Evolutionary conservation across 2,113 vertebrate species (phyloP), one percentile per base, ranked within the genome.

Genomic region (Siphamia tubifer): DNA sequence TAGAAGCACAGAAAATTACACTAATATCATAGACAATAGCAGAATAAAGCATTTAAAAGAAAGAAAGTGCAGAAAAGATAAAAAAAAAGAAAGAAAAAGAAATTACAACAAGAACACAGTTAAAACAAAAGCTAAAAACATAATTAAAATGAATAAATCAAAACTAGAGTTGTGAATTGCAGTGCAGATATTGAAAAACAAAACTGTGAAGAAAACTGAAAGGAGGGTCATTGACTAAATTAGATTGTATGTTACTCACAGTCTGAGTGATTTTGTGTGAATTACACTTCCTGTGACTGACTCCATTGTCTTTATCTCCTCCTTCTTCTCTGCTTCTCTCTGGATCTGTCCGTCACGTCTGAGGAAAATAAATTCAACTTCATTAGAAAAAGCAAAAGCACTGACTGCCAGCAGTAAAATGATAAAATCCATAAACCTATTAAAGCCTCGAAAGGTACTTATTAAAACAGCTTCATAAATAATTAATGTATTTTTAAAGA

Each of bases 321-420:
- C 60, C 0, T 57, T 82, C 31, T 74, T 84, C 42, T 72, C 47
- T 11, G 10, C 28, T 47, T 91, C 77, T 76, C 48, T 91, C 12
- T 90, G 85, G 44, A 91, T 83, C 27, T 82, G 32, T 43, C 92
- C 90, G 63, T 93, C 92, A 6, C 48, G 84, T 67, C 92, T 94
- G 12, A 2, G 28, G 27, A 63, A n/a, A 45, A 49, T 48, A 1
- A 34, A 7, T 10, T 17, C 24, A 2, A 58, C 43, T 4, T 12
- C 11, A 57, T 2, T 13, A 17, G 9, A 8, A 38, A 21, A 53
- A 1, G 6, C n/a, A 28, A 38, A 30, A 21, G 51, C 10, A n/a
- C 28, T 12, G 13, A n/a, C 43, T 19, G 34, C 10, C 15, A 12
- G 6, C n/a, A 20, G 1, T 30, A 21, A 24, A n/a, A n/a, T 52